These are phyloP conservation scores for Seriola dumerili DNA, from an alignment of 2,113 vertebrate species.

Conservation along the genomic window DNA sequence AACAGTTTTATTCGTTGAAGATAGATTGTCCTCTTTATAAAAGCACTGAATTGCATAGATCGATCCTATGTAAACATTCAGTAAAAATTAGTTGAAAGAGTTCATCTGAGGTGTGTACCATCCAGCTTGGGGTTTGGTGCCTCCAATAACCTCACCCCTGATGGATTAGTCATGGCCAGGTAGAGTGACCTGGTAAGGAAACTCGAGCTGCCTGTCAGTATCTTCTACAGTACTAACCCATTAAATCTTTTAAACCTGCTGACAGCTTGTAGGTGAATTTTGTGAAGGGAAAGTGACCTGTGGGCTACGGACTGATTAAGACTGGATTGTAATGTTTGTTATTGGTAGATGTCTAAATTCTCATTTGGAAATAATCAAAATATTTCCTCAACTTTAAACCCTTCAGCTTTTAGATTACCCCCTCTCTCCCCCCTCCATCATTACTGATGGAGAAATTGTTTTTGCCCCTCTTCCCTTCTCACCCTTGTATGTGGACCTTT, in stretches of 20 bases:
- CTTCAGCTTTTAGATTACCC: neutral
- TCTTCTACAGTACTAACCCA: neutral
- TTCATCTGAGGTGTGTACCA: slow-evolving; percentile 1
- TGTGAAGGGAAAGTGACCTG: neutral
- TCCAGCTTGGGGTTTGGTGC: neutral
- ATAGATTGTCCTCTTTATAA: neutral
- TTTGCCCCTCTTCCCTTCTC: neutral
- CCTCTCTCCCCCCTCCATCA: neutral
- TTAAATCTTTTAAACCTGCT: slow-evolving; percentile 8
- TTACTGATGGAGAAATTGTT: neutral
- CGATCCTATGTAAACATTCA: neutral
- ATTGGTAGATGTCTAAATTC: neutral
- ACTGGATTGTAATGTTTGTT: neutral
- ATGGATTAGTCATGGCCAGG: slow-evolving; percentile 17
- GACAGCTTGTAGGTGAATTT: neutral
- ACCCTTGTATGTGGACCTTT: slow-evolving; percentile 19
- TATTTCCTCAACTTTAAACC: neutral
- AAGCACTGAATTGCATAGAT: neutral
- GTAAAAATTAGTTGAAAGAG: neutral
- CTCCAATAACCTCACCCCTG: slow-evolving; percentile 11
- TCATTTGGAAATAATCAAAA: neutral
- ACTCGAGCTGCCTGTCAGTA: slow-evolving; percentile 21
- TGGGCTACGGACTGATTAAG: neutral
- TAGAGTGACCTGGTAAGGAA: slow-evolving; percentile 2
- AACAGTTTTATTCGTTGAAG: neutral